phyloP scores from a whole-genome alignment of 2,113 vertebrate species.

The Gallinago media region DNA sequence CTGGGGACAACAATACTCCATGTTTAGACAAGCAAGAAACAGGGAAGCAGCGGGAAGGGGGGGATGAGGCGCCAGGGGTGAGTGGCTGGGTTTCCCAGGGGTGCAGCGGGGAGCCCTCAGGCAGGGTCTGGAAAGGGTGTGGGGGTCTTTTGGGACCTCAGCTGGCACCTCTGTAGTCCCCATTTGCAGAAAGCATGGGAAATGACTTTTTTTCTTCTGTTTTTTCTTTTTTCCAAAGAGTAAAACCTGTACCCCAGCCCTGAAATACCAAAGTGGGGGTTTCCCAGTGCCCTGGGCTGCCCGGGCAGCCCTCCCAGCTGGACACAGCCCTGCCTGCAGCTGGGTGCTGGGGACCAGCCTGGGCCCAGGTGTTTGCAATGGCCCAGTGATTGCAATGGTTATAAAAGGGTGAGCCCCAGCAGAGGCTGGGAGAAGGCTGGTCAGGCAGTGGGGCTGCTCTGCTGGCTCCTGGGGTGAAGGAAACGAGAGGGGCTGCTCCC shows the following conservation, averaged over 20 bases:
- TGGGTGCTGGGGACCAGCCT: background rate
- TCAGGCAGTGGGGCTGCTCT: fast-evolving
- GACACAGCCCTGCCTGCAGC: background rate
- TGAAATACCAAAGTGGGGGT: no score
- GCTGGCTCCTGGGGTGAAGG: fast-evolving
- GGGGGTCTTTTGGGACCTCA: background rate
- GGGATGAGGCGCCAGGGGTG: no score
- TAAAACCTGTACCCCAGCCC: background rate
- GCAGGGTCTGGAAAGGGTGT: background rate
- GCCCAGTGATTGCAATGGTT: background rate
- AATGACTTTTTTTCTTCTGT: fast-evolving
- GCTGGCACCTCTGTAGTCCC: fast-evolving
- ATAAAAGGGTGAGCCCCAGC: background rate
- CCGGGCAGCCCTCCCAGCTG: no score
- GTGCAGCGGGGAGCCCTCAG: background rate
- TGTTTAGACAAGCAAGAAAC: background rate
- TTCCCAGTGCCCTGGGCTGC: fast-evolving
- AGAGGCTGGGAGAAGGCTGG: fast-evolving
- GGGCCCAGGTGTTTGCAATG: background rate
- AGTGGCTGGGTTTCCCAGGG: no score
- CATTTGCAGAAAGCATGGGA: background rate
- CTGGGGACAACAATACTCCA: background rate
- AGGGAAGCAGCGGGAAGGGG: background rate
- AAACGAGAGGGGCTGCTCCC: fast-evolving
- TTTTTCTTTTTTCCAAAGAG: background rate